phyloP scores from a whole-genome alignment of 2,797 vertebrate genomes.

The Pterois miles region DNA sequence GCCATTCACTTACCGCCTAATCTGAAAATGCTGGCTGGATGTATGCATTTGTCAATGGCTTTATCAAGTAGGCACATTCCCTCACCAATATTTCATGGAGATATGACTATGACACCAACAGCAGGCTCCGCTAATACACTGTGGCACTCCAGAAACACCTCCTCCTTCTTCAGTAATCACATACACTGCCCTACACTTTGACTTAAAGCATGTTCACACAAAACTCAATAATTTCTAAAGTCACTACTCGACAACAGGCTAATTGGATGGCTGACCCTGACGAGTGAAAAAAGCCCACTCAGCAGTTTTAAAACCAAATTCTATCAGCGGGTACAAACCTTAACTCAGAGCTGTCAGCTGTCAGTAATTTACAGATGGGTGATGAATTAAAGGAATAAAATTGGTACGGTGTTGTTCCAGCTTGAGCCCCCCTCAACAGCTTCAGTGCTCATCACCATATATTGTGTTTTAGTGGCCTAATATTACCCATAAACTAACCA shows the following conservation, averaged over 20 bases:
- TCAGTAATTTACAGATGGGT: slow-evolving; percentile 36
- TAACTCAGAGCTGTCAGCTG: slow-evolving; percentile 45
- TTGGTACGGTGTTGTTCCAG: not conserved
- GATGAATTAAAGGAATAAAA: slow-evolving; percentile 12
- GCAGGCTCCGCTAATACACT: slow-evolving; percentile 17
- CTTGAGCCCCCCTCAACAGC: not conserved
- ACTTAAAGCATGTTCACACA: slow-evolving; percentile 48
- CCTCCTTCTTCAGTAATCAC: slow-evolving; percentile 18
- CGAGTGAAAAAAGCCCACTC: slow-evolving; percentile 55
- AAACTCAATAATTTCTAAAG: slow-evolving; percentile 66
- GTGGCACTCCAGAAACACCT: not conserved
- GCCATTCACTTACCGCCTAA: slow-evolving; percentile 29
- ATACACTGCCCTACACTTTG: slow-evolving; percentile 23
- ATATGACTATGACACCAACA: slow-evolving; percentile 40
- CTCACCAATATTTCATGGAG: slow-evolving; percentile 55
- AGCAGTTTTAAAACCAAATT: slow-evolving; percentile 58
- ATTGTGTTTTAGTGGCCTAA: not conserved
- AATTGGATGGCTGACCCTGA: slow-evolving; percentile 67
- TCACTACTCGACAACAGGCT: slow-evolving; percentile 53
- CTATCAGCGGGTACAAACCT: slow-evolving; percentile 42
- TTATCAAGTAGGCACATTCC: slow-evolving; percentile 34
- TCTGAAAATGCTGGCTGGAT: slow-evolving; percentile 44
- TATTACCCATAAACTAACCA: not conserved
- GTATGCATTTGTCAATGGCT: slow-evolving; percentile 33
- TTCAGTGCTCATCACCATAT: not conserved